phyloP scores from a whole-genome alignment of 2,113 vertebrate species.

The Piprites chloris region DNA sequence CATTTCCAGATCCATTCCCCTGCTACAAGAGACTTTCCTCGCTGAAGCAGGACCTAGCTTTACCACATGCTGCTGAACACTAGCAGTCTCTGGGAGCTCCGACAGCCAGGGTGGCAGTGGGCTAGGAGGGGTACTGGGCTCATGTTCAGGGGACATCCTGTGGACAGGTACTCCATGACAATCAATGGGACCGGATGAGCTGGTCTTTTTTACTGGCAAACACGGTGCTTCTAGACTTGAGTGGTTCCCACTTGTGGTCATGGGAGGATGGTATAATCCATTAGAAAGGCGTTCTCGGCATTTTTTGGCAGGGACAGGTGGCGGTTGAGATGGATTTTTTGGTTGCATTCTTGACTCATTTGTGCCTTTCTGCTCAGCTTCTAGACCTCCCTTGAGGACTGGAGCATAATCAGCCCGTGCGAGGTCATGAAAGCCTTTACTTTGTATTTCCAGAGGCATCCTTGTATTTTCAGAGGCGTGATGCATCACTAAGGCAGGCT shows the following conservation, averaged over 20 bases:
- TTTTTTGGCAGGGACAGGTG: conserved; percentile 95
- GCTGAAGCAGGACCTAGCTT: conserved; percentile 76
- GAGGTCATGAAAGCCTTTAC: conserved; percentile 52
- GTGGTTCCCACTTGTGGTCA: conserved; percentile 27
- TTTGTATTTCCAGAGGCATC: conserved; percentile 63
- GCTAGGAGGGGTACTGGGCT: conserved; percentile 66
- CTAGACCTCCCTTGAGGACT: conserved; percentile 58
- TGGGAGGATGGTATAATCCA: conserved; percentile 78
- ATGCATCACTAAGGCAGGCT: conserved; percentile 23
- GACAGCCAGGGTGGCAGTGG: conserved; percentile 84
- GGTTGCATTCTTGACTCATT: conserved; percentile 74
- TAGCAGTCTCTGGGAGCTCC: conserved; percentile 71
- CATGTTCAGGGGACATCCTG: conserved; percentile 61
- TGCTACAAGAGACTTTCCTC: conserved; percentile 83
- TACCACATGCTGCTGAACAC: conserved; percentile 80
- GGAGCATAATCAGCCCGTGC: conserved; percentile 40
- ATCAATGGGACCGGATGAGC: conserved; percentile 65
- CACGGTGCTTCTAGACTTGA: conserved; percentile 74
- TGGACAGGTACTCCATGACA: conserved; percentile 47
- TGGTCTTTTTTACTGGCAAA: conserved; percentile 78
- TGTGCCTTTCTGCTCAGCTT: conserved; percentile 53
- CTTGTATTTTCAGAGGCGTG: conserved; percentile 13
- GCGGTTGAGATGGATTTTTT: conserved; percentile 87
- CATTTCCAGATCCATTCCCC: conserved; percentile 83
- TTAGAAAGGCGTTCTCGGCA: conserved; percentile 89